These are phyloP conservation scores for Cassiopea andromeda DNA, from an alignment of 30 jellyfish, hydroid and myxozoan genomes.

Conservation along the genomic window DNA sequence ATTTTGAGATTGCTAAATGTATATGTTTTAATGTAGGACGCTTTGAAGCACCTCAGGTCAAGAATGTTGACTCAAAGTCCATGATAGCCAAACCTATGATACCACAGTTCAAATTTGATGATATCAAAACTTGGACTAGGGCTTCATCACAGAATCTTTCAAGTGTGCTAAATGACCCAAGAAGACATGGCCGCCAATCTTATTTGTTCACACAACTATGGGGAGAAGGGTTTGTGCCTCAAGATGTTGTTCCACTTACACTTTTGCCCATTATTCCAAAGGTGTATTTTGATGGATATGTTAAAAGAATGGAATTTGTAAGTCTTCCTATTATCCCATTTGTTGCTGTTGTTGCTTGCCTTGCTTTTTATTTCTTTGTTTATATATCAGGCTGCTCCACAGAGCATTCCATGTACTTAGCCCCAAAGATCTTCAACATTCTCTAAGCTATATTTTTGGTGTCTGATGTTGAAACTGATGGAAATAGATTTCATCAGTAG, in stretches of 20 bases:
- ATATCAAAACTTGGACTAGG: constrained; percentile 84
- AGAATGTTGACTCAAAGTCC: constrained; percentile 26
- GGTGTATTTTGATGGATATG: constrained; percentile 74
- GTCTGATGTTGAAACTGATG: too few relatives aligned
- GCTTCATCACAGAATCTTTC: constrained; percentile 93
- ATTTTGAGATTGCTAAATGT: background rate
- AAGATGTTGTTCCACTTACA: constrained; percentile 91
- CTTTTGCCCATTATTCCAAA: constrained; percentile 91
- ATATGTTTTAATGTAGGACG: constrained; percentile 43
- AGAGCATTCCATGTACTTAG: too few relatives aligned
- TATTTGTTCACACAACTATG: constrained; percentile 89
- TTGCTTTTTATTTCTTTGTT: background rate
- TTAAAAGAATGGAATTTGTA: constrained; percentile 91
- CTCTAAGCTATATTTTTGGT: too few relatives aligned
- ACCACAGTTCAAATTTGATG: constrained; percentile 68
- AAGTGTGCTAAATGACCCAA: constrained; percentile 94
- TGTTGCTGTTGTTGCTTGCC: background rate
- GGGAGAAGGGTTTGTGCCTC: constrained; percentile 96
- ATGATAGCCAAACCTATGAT: constrained; percentile 58
- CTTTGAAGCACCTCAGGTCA: constrained; percentile 37
- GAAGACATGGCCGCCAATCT: constrained; percentile 84
- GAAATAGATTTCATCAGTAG: too few relatives aligned
- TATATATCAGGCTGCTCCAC: background rate
- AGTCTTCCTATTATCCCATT: constrained; percentile 45
- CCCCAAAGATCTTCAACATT: too few relatives aligned